Evolutionary conservation across 2,113 vertebrate genomes (phyloP), one percentile per base, ranked within the genome.

Genomic region (Hymenochirus boettgeri): DNA sequence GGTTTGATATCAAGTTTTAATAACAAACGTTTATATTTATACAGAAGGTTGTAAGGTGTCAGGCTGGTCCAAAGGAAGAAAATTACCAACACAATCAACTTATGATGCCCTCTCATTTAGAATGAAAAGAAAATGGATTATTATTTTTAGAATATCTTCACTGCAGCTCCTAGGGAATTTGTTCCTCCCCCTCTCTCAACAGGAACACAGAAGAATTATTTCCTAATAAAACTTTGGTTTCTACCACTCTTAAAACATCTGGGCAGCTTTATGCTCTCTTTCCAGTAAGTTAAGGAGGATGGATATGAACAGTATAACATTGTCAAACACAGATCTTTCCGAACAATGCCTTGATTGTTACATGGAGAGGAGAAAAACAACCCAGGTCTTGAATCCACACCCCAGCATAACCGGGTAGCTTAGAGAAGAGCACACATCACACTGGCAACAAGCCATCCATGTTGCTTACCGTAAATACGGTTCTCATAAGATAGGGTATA

Each of bases 401-500:
- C 62, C 54, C 62, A 56, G 52, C 37, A 64, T 19, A 46, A n/a
- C 26, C 9, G 31, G 53, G 50, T 31, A 53, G 50, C 19, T 31
- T 50, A 26, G 54, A 42, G 12, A 26, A 48, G 2, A 29, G 46
- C 52, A 27, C n/a, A 51, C 19, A 39, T 39, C 15, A 63, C 53
- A 15, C 61, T 54, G 61, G 10, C 24, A 39, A 62, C 27, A 62
- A 33, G 12, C 23, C 31, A 7, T 15, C 13, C 31, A 39, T 25
- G 42, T 78, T 74, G 80, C 72, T 70, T 72, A 10, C 29, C 29
- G 29, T 31, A 31, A 31, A 31, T n/a, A n/a, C n/a, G n/a, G n/a
- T n/a, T n/a, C n/a, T n/a, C n/a, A n/a, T n/a, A n/a, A n/a, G n/a
- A n/a, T n/a, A n/a, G n/a, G n/a, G n/a, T n/a, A n/a, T n/a, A n/a